Evolutionary conservation across 2,888 invertebrate species (phyloP).

Genomic region (Drosophila basisetae): DNA sequence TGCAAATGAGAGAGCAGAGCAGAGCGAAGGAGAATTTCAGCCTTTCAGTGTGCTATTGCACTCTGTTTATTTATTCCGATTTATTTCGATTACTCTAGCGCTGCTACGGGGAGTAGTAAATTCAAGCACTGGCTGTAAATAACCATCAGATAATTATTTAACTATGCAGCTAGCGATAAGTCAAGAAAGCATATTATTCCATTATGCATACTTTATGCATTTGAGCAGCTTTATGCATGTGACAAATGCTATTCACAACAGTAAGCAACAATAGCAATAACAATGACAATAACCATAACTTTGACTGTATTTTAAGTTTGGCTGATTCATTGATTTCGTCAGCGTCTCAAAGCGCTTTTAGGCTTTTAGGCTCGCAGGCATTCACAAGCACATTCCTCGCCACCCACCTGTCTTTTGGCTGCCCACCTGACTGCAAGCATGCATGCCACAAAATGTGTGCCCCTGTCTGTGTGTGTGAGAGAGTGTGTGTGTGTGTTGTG

Average conservation of each 20-base stretch:
- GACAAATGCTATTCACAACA: conserved; percentile 11
- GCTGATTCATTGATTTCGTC: conserved; percentile 60
- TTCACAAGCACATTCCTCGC: conserved; percentile 12
- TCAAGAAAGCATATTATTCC: background rate
- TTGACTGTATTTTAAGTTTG: conserved; percentile 22
- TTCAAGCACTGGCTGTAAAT: background rate
- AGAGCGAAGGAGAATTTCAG: background rate
- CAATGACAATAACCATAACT: background rate
- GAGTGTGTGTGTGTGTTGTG: background rate
- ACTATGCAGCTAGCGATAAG: background rate
- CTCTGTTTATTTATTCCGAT: background rate
- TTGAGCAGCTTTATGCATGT: conserved; percentile 9
- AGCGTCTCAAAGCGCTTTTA: conserved; percentile 17
- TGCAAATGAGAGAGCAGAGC: background rate
- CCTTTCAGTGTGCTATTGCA: background rate
- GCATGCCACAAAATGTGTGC: conserved; percentile 15
- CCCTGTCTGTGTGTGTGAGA: background rate
- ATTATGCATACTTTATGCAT: background rate
- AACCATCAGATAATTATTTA: background rate
- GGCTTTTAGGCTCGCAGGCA: background rate
- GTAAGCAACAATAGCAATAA: conserved; percentile 6
- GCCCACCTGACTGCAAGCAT: conserved; percentile 39
- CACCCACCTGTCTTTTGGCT: conserved; percentile 27
- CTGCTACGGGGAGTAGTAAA: background rate
- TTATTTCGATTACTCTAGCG: background rate